A percentile compares a stretch with the other conserved stretches of the same genome.
phyloP scores from a whole-genome alignment of 2,797 vertebrate genomes.

The Orestias chungarensis region DNA sequence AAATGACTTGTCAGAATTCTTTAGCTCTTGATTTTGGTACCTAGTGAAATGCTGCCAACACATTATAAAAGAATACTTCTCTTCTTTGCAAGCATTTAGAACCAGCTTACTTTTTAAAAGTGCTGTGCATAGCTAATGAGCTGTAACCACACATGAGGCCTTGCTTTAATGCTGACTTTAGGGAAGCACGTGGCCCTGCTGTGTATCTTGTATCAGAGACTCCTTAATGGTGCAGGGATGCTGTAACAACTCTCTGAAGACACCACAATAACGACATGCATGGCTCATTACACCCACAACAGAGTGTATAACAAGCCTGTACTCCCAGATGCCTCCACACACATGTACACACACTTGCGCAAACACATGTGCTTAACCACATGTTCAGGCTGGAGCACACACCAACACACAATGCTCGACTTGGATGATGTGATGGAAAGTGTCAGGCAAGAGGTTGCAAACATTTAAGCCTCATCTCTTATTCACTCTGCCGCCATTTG shows the following conservation, averaged over 20 bases:
- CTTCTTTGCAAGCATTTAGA: background rate
- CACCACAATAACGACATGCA: constrained; percentile 68
- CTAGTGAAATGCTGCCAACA: background rate
- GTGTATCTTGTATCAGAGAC: constrained; percentile 38
- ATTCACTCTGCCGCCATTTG: constrained; percentile 83
- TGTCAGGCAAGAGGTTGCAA: constrained; percentile 82
- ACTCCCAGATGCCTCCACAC: constrained; percentile 61
- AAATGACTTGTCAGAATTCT: background rate
- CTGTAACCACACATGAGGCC: constrained; percentile 4
- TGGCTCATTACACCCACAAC: constrained; percentile 73
- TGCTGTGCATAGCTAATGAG: background rate
- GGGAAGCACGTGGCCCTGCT: constrained; percentile 21
- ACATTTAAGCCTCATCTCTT: constrained; percentile 84
- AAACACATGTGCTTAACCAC: background rate
- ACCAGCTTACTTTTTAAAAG: background rate
- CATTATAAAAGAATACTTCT: background rate
- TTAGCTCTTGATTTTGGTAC: background rate
- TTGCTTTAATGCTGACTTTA: constrained; percentile 18
- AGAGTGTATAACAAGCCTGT: constrained; percentile 64
- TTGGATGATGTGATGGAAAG: constrained; percentile 80
- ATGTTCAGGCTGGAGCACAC: constrained; percentile 2
- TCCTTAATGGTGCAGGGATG: constrained; percentile 56
- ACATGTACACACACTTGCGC: constrained; percentile 33
- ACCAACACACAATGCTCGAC: constrained; percentile 45
- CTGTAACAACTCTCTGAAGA: constrained; percentile 66